A percentile compares a stretch with the other conserved stretches of the same genome.
Evolutionary conservation across 2,113 vertebrate genomes (phyloP).

Genomic region (Osmerus mordax): DNA sequence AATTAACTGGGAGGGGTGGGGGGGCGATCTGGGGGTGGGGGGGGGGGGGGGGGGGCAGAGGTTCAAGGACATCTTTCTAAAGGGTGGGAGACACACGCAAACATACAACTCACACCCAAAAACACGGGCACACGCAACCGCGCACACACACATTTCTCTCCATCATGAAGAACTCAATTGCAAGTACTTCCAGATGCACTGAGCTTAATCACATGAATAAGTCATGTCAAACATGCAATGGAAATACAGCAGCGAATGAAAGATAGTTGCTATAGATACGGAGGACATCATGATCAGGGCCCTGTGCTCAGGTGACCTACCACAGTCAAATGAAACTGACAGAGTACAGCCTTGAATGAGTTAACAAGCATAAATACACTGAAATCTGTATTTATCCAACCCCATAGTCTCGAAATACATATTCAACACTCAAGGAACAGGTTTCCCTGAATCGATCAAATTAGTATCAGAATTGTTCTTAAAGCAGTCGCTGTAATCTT

Average conservation of each 20-base stretch:
- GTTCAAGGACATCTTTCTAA: conserved; percentile 64
- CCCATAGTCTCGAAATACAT: too few species aligned
- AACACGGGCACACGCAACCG: not conserved
- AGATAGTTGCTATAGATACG: conserved; percentile 2
- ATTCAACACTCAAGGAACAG: too few species aligned
- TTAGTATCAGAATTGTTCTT: too few species aligned
- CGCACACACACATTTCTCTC: conserved; percentile 3
- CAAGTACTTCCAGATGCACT: conserved; percentile 16
- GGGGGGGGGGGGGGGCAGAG: conserved; percentile 40
- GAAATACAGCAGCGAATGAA: conserved; percentile 17
- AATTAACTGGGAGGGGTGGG: conserved; percentile 55
- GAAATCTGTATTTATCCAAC: too few species aligned
- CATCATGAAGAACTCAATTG: not conserved
- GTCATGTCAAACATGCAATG: conserved; percentile 23
- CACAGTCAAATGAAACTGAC: too few species aligned
- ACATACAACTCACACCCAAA: not conserved
- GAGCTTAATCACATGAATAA: conserved; percentile 33
- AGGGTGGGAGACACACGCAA: conserved; percentile 28
- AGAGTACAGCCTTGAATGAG: not conserved
- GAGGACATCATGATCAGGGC: not conserved
- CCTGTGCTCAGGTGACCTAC: conserved; percentile 12
- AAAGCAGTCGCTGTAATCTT: too few species aligned
- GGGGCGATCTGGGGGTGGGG: conserved; percentile 52
- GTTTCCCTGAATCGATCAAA: too few species aligned
- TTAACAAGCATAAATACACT: conserved; percentile 10